Evolutionary conservation across 2,113 vertebrate genomes (phyloP), one percentile per base, ranked within the genome.

Genomic region (Phalacrocorax brasilianus): DNA sequence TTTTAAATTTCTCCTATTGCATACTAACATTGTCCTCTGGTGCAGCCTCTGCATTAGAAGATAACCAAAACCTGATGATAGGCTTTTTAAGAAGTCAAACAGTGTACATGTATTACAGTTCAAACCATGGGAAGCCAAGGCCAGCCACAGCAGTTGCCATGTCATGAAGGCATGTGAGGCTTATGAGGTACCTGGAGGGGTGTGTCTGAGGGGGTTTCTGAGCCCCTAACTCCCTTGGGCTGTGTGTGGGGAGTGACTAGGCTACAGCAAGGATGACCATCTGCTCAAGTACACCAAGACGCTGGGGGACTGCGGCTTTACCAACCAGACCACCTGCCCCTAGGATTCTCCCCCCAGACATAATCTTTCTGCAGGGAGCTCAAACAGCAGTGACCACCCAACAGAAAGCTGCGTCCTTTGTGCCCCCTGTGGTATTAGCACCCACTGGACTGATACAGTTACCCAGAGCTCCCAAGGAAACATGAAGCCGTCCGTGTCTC

Each of bases 221-320:
- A 58, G 21, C 7, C 12, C 23, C 24, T 66, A 7, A 47, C 26
- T 59, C 7, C 5, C 8, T 63, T 9, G 6, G 18, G 7, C 23
- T 74, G 7, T 21, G 15, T 33, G 5, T 28, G 18, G 17, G 4
- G 10, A 38, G 7, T 38, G 30, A 59, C 21, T 13, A 35, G 17
- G 6, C 12, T 76, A 4, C 45, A 76, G n/a, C 14, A 59, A 28
- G 22, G 38, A 33, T 49, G 59, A 78, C 4, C 56, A 22, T 28
- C 21, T 77, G 7, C 62, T 76, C 33, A 59, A 52, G 28, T n/a
- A n/a, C 44, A 77, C 7, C 28, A 27, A 59, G 33, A 35, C 1
- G 0, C 8, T 32, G 21, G 8, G 10, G 3, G 1, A 59, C 44
- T 77, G 20, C 0, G 5, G 7, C 17, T 7, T 53, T 14, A 72